These are phyloP conservation scores for Platerodrilus igneus DNA, from an alignment of 2,888 invertebrate species.

Conservation along the genomic window DNA sequence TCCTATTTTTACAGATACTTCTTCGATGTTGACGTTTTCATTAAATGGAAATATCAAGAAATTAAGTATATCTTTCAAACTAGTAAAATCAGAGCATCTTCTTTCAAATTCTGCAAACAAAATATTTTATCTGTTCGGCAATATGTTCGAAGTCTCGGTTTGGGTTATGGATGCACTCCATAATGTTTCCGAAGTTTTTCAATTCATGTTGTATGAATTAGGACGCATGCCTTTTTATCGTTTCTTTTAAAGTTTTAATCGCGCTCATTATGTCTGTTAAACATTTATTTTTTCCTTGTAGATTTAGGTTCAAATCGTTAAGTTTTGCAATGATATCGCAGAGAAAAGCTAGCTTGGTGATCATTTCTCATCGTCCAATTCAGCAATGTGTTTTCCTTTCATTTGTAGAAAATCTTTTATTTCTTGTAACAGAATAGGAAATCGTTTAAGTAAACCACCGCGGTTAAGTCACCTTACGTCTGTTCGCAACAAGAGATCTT, in stretches of 20 bases:
- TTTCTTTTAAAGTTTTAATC: not conserved
- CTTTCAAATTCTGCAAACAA: not conserved
- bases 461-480: slow-evolving; percentile 4
- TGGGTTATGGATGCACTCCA: not conserved
- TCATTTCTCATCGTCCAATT: slow-evolving; percentile 9
- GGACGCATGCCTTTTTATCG: not conserved
- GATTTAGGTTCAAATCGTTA: not conserved
- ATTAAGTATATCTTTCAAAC: slow-evolving; percentile 5
- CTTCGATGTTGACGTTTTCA: not conserved
- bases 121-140: no score
- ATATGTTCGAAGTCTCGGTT: not conserved
- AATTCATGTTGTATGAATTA: slow-evolving; percentile 6
- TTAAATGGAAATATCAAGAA: not conserved
- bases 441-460: no score
- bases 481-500: slow-evolving; percentile 9
- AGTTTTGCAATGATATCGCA: not conserved
- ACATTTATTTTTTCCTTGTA: slow-evolving; percentile 6
- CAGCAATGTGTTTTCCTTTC: slow-evolving; percentile 3
- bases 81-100: slow-evolving; percentile 6
- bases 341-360: no score
- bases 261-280: no score
- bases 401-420: slow-evolving; percentile 4
- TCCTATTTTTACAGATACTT: not conserved
- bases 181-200: slow-evolving; percentile 1
- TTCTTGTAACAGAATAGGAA: not conserved